Evolutionary conservation across 2,797 vertebrate species (phyloP).

Genomic region (Gila robusta): DNA sequence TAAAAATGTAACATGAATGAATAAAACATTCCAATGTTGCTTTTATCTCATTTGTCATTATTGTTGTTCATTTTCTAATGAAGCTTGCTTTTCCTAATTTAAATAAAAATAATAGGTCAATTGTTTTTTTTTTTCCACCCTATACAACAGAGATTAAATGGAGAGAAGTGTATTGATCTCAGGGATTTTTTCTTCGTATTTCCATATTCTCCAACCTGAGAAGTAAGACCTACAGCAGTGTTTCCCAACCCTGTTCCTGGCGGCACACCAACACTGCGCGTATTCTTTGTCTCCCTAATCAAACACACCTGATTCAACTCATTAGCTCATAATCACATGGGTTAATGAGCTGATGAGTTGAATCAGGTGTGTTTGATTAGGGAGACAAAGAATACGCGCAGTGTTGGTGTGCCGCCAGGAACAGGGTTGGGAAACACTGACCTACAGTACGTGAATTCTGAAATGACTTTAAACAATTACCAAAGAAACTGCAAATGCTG

Average conservation of each 20-base stretch:
- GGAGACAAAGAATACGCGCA: too few species aligned
- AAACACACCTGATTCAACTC: too few species aligned
- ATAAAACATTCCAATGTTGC: conserved; percentile 63
- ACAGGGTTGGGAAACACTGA: too few species aligned
- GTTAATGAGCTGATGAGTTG: too few species aligned
- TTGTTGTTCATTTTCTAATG: not conserved
- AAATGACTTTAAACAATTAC: not conserved
- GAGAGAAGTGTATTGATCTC: not conserved
- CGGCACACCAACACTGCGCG: too few species aligned
- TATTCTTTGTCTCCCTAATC: too few species aligned
- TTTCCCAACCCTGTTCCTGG: too few species aligned
- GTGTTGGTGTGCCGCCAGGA: too few species aligned
- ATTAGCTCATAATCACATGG: too few species aligned
- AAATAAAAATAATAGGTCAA: not conserved
- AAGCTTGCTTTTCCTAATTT: not conserved
- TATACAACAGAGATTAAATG: not conserved
- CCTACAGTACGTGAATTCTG: not conserved
- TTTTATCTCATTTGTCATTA: conserved; percentile 47
- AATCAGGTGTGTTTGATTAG: too few species aligned
- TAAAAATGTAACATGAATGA: conserved; percentile 72
- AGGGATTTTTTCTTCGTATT: not conserved
- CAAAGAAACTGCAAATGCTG: not conserved
- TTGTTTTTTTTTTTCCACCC: not conserved
- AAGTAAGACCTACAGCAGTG: not conserved
- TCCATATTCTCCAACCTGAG: not conserved